Base-by-base conservation (phyloP, 2,797 vertebrate species). In the Chelonia mydas region DNA sequence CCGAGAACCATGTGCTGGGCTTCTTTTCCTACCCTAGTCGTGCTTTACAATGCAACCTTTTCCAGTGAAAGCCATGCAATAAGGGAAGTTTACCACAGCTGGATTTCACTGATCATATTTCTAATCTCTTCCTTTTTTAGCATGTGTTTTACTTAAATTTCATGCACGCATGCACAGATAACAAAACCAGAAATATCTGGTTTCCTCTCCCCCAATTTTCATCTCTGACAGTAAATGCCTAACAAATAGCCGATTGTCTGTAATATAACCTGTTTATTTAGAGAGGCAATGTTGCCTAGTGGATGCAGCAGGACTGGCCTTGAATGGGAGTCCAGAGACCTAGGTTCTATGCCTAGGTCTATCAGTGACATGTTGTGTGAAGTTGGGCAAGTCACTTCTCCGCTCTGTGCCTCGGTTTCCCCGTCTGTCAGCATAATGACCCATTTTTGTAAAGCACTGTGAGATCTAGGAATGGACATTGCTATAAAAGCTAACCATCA, bases 201-300 rank as follows among this genome's bases (percentile, higher is more conserved):
- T 19, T 87, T 27, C 72, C 57, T 49, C 50, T 85, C 90, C 72
- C 90, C 10, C 19, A 79, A 88, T 72, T 6, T 21, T 84, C 31
- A 50, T 87, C 86, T 92, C 55, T 65, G 76, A 0, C 0, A 19
- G 54, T 2, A 2, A 95, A 90, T 77, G 82, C 72, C 93, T 80
- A 96, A n/a, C 80, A 72, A 96, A 47, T 80, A 72, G 88, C 65
- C 86, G 23, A 96, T 87, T 91, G 92, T 49, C 89, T 74, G 13
- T 41, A 45, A 25, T 77, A 86, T 74, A 80, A 37, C 92, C 86
- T 82, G 89, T 90, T 81, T 89, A 80, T 93, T 81, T 51, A 16
- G 23, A 7, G 23, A 7, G 41, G 3, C 12, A 45, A 45, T 27
- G 25, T 25, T 21, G 41, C 72, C n/a, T 37, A 41, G 17, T 10